Evolutionary conservation across 2,797 vertebrate genomes (phyloP).

Genomic region (Leptodactylus fallax): DNA sequence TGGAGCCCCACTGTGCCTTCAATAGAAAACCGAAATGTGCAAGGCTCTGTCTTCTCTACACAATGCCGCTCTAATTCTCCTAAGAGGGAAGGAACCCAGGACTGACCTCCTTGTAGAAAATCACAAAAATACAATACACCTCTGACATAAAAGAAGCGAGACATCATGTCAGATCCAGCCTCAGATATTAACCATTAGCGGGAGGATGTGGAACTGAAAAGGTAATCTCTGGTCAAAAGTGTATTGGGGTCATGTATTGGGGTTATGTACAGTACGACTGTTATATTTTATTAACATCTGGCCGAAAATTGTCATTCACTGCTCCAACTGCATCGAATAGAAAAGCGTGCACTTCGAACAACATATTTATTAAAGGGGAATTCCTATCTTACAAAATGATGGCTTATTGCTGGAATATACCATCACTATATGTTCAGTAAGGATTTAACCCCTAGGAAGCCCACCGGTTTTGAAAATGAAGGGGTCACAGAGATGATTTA

Average conservation of each 20-base stretch:
- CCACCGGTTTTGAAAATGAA: too few relatives aligned
- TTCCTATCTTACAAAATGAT: too few relatives aligned
- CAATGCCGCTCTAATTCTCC: neutral
- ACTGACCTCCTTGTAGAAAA: neutral
- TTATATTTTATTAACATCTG: too few relatives aligned
- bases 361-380: too few relatives aligned
- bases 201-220: neutral
- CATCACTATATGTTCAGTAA: too few relatives aligned
- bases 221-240: neutral
- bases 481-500: too few relatives aligned
- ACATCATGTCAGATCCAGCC: neutral
- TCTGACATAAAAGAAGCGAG: neutral
- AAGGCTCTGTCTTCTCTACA: neutral
- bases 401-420: too few relatives aligned
- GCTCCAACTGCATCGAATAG: too few relatives aligned
- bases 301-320: too few relatives aligned
- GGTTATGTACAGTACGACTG: neutral
- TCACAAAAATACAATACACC: neutral
- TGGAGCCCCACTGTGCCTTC: conserved; percentile 11
- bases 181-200: neutral
- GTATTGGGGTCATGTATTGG: neutral
- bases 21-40: conserved; percentile 11
- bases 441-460: too few relatives aligned
- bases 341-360: too few relatives aligned
- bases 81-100: neutral